A percentile compares a stretch with the other conserved stretches of the same genome.
Conservation (phyloP, 2,797 vertebrate genomes). For the Gymnocypris eckloni region DNA sequence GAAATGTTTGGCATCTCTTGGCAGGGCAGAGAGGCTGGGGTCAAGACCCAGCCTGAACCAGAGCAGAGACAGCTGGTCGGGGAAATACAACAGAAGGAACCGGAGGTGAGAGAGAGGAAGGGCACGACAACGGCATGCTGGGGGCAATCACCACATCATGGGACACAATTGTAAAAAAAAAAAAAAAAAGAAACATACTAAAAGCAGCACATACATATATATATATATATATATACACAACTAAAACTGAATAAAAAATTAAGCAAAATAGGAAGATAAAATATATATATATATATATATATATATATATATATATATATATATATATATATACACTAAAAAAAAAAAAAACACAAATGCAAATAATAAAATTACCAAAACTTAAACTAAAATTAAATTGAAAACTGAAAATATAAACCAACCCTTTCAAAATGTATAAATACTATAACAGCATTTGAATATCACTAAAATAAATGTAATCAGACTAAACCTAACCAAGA, state of each 20-base stretch:
- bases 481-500: slow-evolving; percentile 61
- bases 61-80: slow-evolving; percentile 59
- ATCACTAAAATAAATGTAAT: slow-evolving; percentile 33
- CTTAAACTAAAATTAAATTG: neutral
- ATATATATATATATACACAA: neutral
- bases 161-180: neutral
- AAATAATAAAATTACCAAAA: neutral
- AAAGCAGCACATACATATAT: neutral
- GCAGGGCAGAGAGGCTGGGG: slow-evolving; percentile 28
- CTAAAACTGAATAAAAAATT: neutral
- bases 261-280: neutral
- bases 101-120: slow-evolving; percentile 56
- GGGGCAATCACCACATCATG: slow-evolving; percentile 18
- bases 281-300: too few relatives aligned
- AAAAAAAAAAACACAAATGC: neutral
- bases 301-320: too few relatives aligned
- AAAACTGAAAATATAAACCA: neutral
- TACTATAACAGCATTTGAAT: neutral
- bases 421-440: neutral
- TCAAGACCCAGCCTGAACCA: slow-evolving; percentile 57
- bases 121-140: slow-evolving; percentile 26
- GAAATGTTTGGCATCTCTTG: slow-evolving; percentile 24
- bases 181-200: neutral
- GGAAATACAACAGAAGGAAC: slow-evolving; percentile 55
- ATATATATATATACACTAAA: too few relatives aligned